phyloP scores from a whole-genome alignment of 35 echinoderm and acorn worm species.

The Apostichopus californicus region DNA sequence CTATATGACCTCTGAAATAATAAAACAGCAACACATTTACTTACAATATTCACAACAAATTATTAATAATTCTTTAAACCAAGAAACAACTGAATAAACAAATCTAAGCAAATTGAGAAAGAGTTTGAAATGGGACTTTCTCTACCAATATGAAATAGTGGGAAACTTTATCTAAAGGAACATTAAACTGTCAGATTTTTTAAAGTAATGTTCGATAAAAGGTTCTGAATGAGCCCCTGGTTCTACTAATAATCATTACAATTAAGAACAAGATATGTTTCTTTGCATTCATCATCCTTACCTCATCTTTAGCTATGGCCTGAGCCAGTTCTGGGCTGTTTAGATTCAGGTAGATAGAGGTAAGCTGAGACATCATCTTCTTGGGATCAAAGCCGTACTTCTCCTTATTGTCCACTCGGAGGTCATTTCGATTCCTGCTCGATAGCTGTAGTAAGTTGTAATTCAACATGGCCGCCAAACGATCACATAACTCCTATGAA shows the following conservation, averaged over 20 bases:
- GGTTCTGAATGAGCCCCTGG: too few species aligned
- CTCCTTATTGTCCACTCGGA: slow-evolving; percentile 91
- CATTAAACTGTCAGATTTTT: too few species aligned
- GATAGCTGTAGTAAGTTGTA: slow-evolving; percentile 94
- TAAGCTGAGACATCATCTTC: slow-evolving; percentile 92
- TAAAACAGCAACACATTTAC: neutral
- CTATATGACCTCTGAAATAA: slow-evolving; percentile 86
- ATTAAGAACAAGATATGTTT: too few species aligned
- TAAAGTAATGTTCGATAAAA: too few species aligned
- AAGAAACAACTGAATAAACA: too few species aligned
- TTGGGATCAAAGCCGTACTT: slow-evolving; percentile 98
- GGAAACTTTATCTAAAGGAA: too few species aligned
- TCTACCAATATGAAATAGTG: too few species aligned
- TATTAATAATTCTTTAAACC: too few species aligned
- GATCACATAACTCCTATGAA: slow-evolving; percentile 79
- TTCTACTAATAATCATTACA: too few species aligned
- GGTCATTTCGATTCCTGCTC: slow-evolving; percentile 87
- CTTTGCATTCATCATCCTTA: neutral
- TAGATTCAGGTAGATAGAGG: slow-evolving; percentile 91
- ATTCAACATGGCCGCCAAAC: slow-evolving; percentile 96
- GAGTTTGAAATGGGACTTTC: too few species aligned
- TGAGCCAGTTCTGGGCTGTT: slow-evolving; percentile 81
- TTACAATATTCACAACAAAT: too few species aligned
- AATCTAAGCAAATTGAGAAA: too few species aligned
- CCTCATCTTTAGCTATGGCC: slow-evolving; percentile 90